Percentiles rank a stretch among this genome's conserved stretches.
Conservation (phyloP, 2,113 vertebrate species). For the Podarcis raffonei region DNA sequence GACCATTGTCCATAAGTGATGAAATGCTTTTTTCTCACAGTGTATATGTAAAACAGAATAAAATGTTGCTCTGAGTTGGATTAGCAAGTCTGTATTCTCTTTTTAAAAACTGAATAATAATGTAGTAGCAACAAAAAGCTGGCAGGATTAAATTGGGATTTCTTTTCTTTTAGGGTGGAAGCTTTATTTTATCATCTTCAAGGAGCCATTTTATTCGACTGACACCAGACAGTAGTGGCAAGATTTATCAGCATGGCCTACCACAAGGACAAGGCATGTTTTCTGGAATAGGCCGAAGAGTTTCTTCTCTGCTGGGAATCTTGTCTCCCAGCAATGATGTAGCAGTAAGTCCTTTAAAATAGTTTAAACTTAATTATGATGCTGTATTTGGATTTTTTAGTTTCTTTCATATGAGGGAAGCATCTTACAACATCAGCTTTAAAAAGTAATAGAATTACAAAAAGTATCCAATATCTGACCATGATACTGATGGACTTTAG, state of each 20-base stretch:
- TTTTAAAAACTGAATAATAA: neutral
- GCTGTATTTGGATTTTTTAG: neutral
- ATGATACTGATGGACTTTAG: neutral
- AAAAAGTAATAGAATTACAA: neutral
- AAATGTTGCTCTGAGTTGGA: neutral
- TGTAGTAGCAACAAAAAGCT: neutral
- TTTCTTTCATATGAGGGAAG: neutral
- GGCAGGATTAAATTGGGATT: neutral
- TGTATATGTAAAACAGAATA: neutral
- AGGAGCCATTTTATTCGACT: slow-evolving; percentile 83
- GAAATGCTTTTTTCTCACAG: neutral
- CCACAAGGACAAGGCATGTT: slow-evolving; percentile 92
- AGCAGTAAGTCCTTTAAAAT: slow-evolving; percentile 79
- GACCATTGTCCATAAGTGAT: neutral
- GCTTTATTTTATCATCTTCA: slow-evolving; percentile 87
- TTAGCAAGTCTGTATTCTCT: neutral
- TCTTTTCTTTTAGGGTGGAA: slow-evolving; percentile 80
- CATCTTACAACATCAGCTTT: neutral
- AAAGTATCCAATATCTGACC: neutral
- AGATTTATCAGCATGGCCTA: slow-evolving; percentile 81
- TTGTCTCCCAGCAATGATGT: slow-evolving; percentile 84
- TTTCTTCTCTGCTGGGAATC: slow-evolving; percentile 94
- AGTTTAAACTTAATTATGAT: neutral
- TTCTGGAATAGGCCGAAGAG: slow-evolving; percentile 90
- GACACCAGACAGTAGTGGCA: slow-evolving; percentile 81